A percentile compares a stretch with the other conserved stretches of the same genome.
These are phyloP conservation scores for Serripes groenlandicus DNA, from an alignment of 2,888 invertebrate species.

Conservation along the genomic window DNA sequence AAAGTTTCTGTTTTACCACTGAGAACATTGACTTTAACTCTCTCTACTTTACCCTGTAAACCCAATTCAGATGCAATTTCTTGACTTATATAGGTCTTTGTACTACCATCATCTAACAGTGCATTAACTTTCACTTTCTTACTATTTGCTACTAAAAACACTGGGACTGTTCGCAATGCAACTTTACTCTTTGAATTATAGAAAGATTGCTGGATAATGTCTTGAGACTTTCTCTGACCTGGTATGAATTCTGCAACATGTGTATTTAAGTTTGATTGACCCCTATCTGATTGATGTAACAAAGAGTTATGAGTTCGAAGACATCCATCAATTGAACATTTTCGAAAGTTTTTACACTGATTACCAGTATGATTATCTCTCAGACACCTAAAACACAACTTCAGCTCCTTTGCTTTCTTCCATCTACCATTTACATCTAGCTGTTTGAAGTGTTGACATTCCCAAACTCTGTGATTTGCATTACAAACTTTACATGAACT, in stretches of 20 bases:
- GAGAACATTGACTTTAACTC: conserved; percentile 35
- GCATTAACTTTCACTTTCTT: no score
- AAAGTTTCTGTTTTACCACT: conserved; percentile 39
- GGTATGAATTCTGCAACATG: neutral
- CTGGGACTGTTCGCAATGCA: neutral
- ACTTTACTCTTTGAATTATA: neutral
- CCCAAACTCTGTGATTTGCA: neutral
- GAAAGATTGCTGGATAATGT: neutral
- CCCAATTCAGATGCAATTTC: conserved; percentile 49
- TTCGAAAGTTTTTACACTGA: neutral
- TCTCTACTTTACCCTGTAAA: conserved; percentile 32
- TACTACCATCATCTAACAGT: neutral
- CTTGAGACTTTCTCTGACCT: no score
- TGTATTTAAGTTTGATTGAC: neutral
- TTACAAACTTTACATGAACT: neutral
- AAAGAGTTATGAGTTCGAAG: conserved; percentile 11
- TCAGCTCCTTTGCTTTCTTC: neutral
- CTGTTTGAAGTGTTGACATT: neutral
- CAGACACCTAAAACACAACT: neutral
- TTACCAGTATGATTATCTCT: neutral
- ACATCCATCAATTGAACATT: conserved; percentile 1
- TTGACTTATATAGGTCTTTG: conserved; percentile 21
- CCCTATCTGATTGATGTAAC: conserved; percentile 1
- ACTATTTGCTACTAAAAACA: no score
- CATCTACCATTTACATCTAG: neutral